Conservation (phyloP, 2,888 invertebrate genomes). For the Spodoptera littoralis region DNA sequence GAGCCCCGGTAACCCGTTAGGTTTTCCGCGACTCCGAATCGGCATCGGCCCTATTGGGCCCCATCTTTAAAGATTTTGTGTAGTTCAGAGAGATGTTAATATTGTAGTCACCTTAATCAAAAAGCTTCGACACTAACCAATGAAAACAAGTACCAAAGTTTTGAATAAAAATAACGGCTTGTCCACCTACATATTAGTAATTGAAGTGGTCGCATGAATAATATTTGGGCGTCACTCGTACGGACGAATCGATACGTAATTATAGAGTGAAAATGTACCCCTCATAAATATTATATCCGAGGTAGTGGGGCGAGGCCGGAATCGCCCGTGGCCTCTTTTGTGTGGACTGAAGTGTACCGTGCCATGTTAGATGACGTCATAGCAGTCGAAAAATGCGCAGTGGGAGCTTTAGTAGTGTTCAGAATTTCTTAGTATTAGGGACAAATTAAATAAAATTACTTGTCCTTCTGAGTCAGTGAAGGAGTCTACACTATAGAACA, state of each 20-base stretch:
- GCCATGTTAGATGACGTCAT: slow-evolving; percentile 67
- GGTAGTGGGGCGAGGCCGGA: slow-evolving; percentile 83
- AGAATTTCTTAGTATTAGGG: neutral
- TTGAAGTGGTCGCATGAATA: slow-evolving; percentile 85
- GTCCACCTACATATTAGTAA: slow-evolving; percentile 74
- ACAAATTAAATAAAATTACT: too few species aligned
- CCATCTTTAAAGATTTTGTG: too few species aligned
- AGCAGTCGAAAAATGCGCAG: slow-evolving; percentile 45
- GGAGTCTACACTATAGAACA: too few species aligned
- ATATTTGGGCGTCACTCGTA: slow-evolving; percentile 84
- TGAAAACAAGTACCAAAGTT: slow-evolving; percentile 24
- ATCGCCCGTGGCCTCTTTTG: slow-evolving; percentile 83
- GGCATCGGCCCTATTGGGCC: too few species aligned
- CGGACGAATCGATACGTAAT: slow-evolving; percentile 86
- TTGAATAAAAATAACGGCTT: slow-evolving; percentile 43
- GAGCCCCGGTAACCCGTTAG: too few species aligned
- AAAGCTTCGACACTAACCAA: slow-evolving; percentile 31
- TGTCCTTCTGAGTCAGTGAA: too few species aligned
- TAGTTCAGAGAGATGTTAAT: too few species aligned
- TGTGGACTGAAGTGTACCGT: slow-evolving; percentile 68
- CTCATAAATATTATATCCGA: slow-evolving; percentile 87
- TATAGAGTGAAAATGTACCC: slow-evolving; percentile 87
- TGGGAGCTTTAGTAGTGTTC: slow-evolving; percentile 16
- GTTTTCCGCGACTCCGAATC: too few species aligned
- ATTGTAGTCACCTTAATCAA: slow-evolving; percentile 1